These are phyloP conservation scores for Solea solea DNA, from an alignment of 2,113 vertebrate genomes.

Conservation along the genomic window DNA sequence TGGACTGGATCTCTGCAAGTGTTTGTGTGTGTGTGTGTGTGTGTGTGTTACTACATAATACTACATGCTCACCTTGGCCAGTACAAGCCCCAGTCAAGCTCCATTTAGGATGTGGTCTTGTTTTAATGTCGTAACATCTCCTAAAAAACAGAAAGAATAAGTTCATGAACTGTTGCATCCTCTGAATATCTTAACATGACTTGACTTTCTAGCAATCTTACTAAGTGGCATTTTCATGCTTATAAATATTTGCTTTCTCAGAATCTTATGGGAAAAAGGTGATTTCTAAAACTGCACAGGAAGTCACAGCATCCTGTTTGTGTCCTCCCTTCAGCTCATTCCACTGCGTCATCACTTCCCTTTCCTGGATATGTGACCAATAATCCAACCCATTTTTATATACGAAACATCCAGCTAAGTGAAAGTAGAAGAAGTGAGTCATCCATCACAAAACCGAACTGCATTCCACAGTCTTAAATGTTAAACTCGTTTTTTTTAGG, in stretches of 20 bases:
- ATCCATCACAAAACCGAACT: too few species aligned
- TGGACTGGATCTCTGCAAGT: not conserved
- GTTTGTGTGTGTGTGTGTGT: not conserved
- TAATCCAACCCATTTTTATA: slow-evolving; percentile 73
- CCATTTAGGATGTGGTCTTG: slow-evolving; percentile 55
- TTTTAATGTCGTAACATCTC: slow-evolving; percentile 63
- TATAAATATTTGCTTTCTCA: slow-evolving; percentile 30
- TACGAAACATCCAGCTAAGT: slow-evolving; percentile 29
- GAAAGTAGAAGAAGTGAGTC: not conserved
- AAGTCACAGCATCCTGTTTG: slow-evolving; percentile 84
- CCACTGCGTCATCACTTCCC: slow-evolving; percentile 81
- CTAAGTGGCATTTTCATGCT: too few species aligned
- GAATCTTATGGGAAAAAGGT: slow-evolving; percentile 65
- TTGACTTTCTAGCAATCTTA: too few species aligned
- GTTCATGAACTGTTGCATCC: slow-evolving; percentile 17
- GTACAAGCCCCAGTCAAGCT: slow-evolving; percentile 63
- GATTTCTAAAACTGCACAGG: slow-evolving; percentile 76
- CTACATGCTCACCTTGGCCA: slow-evolving; percentile 66
- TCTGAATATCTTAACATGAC: not conserved
- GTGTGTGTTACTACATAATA: not conserved
- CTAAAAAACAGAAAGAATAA: slow-evolving; percentile 49
- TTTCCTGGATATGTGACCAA: slow-evolving; percentile 81
- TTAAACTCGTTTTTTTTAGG: not conserved
- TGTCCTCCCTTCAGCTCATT: slow-evolving; percentile 67
- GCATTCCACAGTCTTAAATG: too few species aligned